Conservation (phyloP, 2,113 vertebrate species). For the Bucco capensis region DNA sequence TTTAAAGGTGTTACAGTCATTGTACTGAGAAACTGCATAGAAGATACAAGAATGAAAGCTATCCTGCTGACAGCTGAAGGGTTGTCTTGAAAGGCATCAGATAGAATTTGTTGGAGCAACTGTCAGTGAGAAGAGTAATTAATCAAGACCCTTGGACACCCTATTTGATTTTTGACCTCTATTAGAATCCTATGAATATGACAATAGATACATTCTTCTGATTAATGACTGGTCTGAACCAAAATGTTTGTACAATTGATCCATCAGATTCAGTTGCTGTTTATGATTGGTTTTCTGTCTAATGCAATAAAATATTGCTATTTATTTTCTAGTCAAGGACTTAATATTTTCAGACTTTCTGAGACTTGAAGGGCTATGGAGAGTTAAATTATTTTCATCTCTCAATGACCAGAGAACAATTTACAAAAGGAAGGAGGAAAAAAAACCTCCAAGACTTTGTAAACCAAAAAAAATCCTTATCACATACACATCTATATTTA, state of each 20-base stretch:
- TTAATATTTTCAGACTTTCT: not conserved
- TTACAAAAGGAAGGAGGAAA: not conserved
- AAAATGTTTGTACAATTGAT: not conserved
- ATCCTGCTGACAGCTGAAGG: not conserved
- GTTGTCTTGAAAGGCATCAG: not conserved
- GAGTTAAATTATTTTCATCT: not conserved
- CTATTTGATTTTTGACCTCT: not conserved
- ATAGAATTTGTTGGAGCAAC: not conserved
- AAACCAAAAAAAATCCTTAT: not conserved
- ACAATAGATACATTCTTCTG: not conserved
- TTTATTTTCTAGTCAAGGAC: not conserved
- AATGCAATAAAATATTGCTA: not conserved
- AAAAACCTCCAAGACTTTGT: not conserved
- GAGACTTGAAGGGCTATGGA: not conserved
- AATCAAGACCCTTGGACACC: not conserved
- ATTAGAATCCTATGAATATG: conserved; percentile 3
- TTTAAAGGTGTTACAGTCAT: not conserved
- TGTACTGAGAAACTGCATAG: not conserved
- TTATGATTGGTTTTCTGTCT: not conserved
- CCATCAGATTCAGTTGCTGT: not conserved
- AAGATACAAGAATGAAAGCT: not conserved
- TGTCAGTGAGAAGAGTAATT: conserved; percentile 16
- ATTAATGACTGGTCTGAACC: not conserved
- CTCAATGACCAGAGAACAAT: not conserved
- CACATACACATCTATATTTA: accelerated